Evolutionary conservation across 2,888 invertebrate genomes (phyloP).

Genomic region (Aspidapion aeneum): DNA sequence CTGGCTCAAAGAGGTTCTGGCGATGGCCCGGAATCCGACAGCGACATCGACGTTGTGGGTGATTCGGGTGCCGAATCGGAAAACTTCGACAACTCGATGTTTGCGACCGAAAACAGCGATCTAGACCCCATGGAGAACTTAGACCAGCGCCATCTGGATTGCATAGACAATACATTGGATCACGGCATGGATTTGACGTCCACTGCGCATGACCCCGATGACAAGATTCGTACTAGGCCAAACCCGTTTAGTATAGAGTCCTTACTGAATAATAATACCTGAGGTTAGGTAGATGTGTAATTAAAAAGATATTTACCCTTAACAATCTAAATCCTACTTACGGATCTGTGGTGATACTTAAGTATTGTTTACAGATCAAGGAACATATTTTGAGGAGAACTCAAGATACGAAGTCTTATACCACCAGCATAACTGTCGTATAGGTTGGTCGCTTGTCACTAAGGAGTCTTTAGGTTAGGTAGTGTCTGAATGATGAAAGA

Average conservation of each 20-base stretch:
- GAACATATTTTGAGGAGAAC: too few species aligned
- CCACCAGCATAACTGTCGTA: too few species aligned
- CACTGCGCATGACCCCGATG: slow-evolving; percentile 46
- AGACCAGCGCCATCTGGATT: too few species aligned
- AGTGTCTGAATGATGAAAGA: too few species aligned
- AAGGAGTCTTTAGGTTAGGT: too few species aligned
- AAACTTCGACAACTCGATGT: slow-evolving; percentile 51
- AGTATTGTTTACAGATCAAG: too few species aligned
- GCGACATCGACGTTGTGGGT: slow-evolving; percentile 85
- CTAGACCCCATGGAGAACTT: too few species aligned
- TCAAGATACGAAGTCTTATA: too few species aligned
- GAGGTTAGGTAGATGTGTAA: background rate
- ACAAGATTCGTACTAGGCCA: slow-evolving; percentile 56
- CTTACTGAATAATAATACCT: slow-evolving; percentile 62
- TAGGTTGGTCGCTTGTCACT: too few species aligned
- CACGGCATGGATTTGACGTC: slow-evolving; percentile 49
- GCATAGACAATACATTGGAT: slow-evolving; percentile 7
- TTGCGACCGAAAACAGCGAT: slow-evolving; percentile 31
- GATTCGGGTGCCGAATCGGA: slow-evolving; percentile 70
- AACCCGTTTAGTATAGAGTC: slow-evolving; percentile 92
- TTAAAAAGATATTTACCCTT: too few species aligned
- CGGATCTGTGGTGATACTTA: too few species aligned
- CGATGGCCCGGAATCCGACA: slow-evolving; percentile 53
- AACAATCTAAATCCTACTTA: too few species aligned
- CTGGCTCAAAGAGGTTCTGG: slow-evolving; percentile 71